phyloP scores from a whole-genome alignment of 2,113 vertebrate genomes.

The Excalfactoria chinensis region DNA sequence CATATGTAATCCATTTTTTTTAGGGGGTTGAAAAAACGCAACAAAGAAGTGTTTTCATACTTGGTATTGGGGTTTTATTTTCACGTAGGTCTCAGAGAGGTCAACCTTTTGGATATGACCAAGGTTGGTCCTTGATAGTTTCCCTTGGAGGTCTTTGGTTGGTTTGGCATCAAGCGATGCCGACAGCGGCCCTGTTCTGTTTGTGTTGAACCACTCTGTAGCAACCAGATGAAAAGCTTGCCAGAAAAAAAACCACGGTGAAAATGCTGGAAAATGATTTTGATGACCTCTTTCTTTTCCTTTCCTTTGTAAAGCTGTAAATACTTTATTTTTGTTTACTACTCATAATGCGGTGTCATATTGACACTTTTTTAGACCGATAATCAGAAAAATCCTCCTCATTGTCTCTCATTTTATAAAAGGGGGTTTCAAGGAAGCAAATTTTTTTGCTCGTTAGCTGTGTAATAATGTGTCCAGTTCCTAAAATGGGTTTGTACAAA shows the following conservation, averaged over 20 bases:
- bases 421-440: conserved; percentile 61
- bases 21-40: not conserved
- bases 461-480: conserved; percentile 23
- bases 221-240: conserved; percentile 37
- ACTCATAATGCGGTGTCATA: conserved; percentile 78
- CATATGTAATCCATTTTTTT: conserved; percentile 9
- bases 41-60: not conserved
- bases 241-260: conserved; percentile 13
- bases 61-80: not conserved
- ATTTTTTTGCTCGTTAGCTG: conserved; percentile 53
- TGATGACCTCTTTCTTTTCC: conserved; percentile 50
- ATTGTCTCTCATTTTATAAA: conserved; percentile 54
- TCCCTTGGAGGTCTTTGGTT: not conserved
- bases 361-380: conserved; percentile 80
- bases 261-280: conserved; percentile 67
- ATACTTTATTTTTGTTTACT: conserved; percentile 80
- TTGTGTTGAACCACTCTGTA: not conserved
- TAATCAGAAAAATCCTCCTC: conserved; percentile 66
- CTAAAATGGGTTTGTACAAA: conserved; percentile 58
- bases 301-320: conserved; percentile 81
- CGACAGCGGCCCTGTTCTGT: not conserved
- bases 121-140: not conserved
- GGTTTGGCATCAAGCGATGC: not conserved
- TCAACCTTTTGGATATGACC: not conserved
- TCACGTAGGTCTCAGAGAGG: not conserved